Conservation (phyloP, 1,140 invertebrate species). For the Teleogryllus occipitalis region DNA sequence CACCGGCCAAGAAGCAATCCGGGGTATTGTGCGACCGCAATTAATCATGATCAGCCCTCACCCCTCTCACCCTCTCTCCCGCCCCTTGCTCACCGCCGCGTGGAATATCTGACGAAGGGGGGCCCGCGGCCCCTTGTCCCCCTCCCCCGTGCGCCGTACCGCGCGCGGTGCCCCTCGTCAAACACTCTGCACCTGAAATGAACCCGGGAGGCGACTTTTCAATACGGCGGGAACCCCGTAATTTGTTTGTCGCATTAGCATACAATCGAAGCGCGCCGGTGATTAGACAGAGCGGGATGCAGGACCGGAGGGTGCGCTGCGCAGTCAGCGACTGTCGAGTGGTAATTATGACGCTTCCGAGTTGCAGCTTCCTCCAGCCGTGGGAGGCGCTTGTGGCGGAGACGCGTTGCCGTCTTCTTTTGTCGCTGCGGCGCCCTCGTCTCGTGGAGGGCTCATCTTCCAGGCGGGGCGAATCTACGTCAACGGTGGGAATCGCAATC, state of each 20-base stretch:
- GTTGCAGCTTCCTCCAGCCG: no score
- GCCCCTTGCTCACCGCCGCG: neutral
- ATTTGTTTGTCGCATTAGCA: neutral
- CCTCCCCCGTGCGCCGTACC: neutral
- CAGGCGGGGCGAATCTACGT: no score
- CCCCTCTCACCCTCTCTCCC: neutral
- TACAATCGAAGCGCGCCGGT: neutral
- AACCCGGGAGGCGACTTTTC: neutral
- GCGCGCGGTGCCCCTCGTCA: neutral
- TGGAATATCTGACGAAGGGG: neutral
- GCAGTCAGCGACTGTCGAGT: no score
- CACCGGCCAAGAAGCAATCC: neutral
- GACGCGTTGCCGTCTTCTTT: no score
- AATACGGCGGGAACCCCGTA: neutral
- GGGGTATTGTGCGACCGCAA: neutral
- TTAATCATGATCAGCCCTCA: neutral
- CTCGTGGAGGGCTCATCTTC: no score
- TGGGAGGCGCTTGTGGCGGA: no score
- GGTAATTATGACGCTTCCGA: no score
- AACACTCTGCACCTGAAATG: neutral
- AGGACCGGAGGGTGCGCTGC: no score
- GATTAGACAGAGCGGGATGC: neutral
- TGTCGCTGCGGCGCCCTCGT: no score
- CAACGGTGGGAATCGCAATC: no score
- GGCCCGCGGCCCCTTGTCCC: no score